phyloP scores from a whole-genome alignment of 1,140 invertebrate species.

The Ceratitis capitata region DNA sequence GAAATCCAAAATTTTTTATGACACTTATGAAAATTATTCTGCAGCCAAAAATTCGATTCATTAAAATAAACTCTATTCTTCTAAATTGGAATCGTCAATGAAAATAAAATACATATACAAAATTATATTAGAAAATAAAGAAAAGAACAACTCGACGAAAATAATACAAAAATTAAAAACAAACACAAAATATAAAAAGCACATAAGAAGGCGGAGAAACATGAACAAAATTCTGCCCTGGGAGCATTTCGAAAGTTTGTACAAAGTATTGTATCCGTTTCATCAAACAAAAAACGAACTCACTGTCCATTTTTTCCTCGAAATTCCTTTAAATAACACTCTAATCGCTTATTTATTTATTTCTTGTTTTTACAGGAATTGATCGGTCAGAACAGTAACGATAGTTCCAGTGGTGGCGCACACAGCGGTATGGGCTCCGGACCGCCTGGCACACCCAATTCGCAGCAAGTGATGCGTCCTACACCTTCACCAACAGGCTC shows the following conservation, averaged over 20 bases:
- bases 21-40: constrained; percentile 17
- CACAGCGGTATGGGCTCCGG: constrained; percentile 80
- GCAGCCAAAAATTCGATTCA: neutral
- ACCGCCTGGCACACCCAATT: constrained; percentile 77
- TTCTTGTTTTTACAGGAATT: constrained; percentile 76
- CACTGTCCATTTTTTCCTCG: no score
- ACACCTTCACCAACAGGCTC: constrained; percentile 93
- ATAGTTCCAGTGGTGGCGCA: constrained; percentile 73
- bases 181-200: neutral
- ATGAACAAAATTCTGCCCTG: constrained; percentile 44
- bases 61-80: neutral
- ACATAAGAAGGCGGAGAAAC: constrained; percentile 10
- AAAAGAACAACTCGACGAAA: constrained; percentile 23
- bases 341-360: constrained; percentile 10
- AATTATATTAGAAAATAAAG: neutral
- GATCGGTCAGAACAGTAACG: constrained; percentile 85
- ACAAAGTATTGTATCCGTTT: constrained; percentile 43
- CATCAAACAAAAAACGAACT: neutral
- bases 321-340: neutral
- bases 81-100: neutral
- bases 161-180: constrained; percentile 23
- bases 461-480: constrained; percentile 77
- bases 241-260: constrained; percentile 46
- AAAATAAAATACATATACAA: neutral
- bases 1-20: neutral